Conservation (phyloP, 2,888 invertebrate genomes). For the Lepidocyrtinus sp. region DNA sequence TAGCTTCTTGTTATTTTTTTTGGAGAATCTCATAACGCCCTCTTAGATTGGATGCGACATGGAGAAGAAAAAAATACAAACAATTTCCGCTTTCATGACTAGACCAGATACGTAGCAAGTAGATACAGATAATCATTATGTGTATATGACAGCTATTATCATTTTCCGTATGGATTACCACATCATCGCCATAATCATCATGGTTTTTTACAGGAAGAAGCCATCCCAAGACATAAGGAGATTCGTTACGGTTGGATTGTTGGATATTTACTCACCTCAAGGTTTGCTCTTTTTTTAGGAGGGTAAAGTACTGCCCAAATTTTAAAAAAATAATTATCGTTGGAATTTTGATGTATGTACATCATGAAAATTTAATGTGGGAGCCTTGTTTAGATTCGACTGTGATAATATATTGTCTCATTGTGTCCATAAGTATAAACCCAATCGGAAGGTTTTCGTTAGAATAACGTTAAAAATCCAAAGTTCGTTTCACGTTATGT, state of each 20-base stretch:
- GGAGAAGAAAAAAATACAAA: not conserved
- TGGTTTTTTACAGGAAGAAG: constrained; percentile 20
- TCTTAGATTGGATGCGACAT: not conserved
- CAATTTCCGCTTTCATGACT: not conserved
- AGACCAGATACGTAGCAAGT: not conserved
- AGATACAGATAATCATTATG: too few relatives aligned
- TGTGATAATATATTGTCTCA: too few relatives aligned
- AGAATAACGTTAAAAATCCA: too few relatives aligned
- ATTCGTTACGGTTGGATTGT: not conserved
- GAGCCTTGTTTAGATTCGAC: too few relatives aligned
- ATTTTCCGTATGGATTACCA: not conserved
- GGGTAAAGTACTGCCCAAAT: not conserved
- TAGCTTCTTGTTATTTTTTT: too few relatives aligned
- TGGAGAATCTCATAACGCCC: too few relatives aligned
- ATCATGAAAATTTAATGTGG: too few relatives aligned
- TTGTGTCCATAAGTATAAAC: too few relatives aligned
- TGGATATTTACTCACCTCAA: not conserved
- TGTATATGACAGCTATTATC: not conserved
- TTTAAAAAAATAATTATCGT: not conserved
- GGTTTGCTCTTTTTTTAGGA: not conserved
- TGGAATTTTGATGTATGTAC: not conserved
- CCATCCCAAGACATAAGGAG: constrained; percentile 48
- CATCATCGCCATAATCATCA: constrained; percentile 28
- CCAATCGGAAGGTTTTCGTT: too few relatives aligned
- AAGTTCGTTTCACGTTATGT: too few relatives aligned